These are phyloP conservation scores for Scaptodrosophila latifasciaeformis DNA, from an alignment of 2,888 invertebrate genomes.

Conservation along the genomic window DNA sequence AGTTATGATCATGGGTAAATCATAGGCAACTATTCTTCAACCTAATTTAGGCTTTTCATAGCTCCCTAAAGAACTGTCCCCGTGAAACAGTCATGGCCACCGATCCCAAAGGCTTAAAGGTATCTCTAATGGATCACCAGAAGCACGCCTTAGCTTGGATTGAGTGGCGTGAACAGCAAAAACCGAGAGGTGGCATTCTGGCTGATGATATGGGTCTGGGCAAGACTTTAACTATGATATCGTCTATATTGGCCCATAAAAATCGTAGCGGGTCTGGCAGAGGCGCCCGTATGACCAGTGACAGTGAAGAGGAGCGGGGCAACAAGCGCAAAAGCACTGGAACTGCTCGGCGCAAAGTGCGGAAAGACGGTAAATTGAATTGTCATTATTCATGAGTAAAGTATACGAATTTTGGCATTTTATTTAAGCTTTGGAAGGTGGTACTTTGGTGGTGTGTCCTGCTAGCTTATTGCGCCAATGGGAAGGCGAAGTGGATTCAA, in stretches of 20 bases:
- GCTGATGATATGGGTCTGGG: constrained; percentile 78
- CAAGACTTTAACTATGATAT: constrained; percentile 88
- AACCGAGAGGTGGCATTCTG: constrained; percentile 88
- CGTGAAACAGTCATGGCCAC: constrained; percentile 77
- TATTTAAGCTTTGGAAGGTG: constrained; percentile 74
- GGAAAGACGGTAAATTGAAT: too few relatives aligned
- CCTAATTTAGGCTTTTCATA: constrained; percentile 78
- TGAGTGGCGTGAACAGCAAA: constrained; percentile 88
- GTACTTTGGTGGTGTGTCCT: constrained; percentile 92
- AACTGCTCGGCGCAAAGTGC: too few relatives aligned
- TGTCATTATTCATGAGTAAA: too few relatives aligned
- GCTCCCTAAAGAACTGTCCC: constrained; percentile 82
- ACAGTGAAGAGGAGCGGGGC: constrained; percentile 27
- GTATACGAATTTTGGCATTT: background rate
- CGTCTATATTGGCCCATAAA: constrained; percentile 79
- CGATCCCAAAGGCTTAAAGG: constrained; percentile 80
- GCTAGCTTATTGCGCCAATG: constrained; percentile 93
- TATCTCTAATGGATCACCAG: constrained; percentile 87
- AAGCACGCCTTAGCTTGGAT: constrained; percentile 90
- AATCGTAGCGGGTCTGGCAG: too few relatives aligned
- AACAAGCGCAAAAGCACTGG: background rate
- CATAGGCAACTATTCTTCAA: background rate
- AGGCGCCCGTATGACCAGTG: constrained; percentile 5
- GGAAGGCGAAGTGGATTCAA: constrained; percentile 85
- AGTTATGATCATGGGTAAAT: too few relatives aligned